phyloP scores from a whole-genome alignment of 92 coral and sea anemone genomes.

The Epizoanthus stellaris region DNA sequence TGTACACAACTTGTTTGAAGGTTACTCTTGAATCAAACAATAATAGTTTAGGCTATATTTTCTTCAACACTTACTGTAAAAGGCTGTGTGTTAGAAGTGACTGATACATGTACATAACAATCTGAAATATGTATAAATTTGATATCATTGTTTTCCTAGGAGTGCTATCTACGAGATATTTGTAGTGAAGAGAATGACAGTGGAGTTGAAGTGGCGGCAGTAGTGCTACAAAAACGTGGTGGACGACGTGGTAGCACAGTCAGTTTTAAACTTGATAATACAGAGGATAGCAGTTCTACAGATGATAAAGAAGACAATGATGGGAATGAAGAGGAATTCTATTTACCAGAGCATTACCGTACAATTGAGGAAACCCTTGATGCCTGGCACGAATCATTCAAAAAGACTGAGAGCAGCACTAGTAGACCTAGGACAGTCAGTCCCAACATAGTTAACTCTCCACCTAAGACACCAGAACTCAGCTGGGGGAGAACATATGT shows the following conservation, averaged over 20 bases:
- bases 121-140: neutral
- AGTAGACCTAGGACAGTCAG: slow-evolving; percentile 57
- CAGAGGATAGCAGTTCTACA: slow-evolving; percentile 22
- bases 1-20: too few species aligned
- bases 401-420: slow-evolving; percentile 52
- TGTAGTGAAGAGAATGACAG: slow-evolving; percentile 40
- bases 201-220: slow-evolving; percentile 31
- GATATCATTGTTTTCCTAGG: slow-evolving; percentile 24
- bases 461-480: neutral
- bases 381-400: slow-evolving; percentile 83
- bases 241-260: slow-evolving; percentile 68
- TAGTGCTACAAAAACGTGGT: neutral
- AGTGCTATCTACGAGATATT: slow-evolving; percentile 46
- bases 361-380: slow-evolving; percentile 82
- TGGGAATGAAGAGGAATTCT: slow-evolving; percentile 43
- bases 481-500: neutral
- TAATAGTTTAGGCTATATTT: too few species aligned
- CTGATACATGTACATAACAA: too few species aligned
- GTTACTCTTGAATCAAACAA: too few species aligned
- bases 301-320: slow-evolving; percentile 46
- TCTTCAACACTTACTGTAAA: too few species aligned
- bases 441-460: slow-evolving; percentile 18
- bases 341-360: slow-evolving; percentile 70
- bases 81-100: too few species aligned
- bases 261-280: slow-evolving; percentile 66